Evolutionary conservation across 2,113 vertebrate species (phyloP), one percentile per base, ranked within the genome.

Genomic region (Symphodus melops): DNA sequence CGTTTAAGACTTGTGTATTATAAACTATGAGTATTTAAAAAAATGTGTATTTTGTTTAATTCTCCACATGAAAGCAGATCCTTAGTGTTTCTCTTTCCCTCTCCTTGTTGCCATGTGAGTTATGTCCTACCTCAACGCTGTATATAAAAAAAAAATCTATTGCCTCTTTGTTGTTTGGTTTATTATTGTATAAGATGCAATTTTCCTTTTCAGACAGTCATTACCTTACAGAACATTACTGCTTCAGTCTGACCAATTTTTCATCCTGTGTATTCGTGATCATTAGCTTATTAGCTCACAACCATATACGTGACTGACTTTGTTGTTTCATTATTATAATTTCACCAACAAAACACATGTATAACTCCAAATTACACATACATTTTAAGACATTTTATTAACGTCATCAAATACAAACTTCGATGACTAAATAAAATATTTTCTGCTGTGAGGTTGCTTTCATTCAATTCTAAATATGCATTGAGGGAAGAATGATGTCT

Each of bases 121-220:
- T 78, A 68, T 86, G 73, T 83, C 69, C 86, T 91, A 90, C 86
- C 80, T 93, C 85, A 83, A 64, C 82, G 49, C 49, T 81, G 54
- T 85, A 56, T 37, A 81, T n/a, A 33, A 88, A 63, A 9, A 59
- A 51, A 44, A 23, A 59, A 17, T 20, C 6, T 20, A n/a, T 51
- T 11, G 23, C 68, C 11, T 77, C 42, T 54, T 51, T 8, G 59
- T 39, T 75, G 3, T 75, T 72, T 23, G 76, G 28, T 69, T 75
- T 41, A 59, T 41, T 5, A 52, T 70, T 82, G 55, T 68, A 48
- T 63, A 9, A 72, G 25, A 63, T 66, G 46, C 44, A 68, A 68
- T 75, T 86, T 80, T 77, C 46, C 36, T 66, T 44, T 37, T 56
- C 36, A 67, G n/a, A 37, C 25, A 21, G 19, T 39, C 3, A 23